Conservation (phyloP, 2,888 invertebrate species). For the Celastrina argiolus region DNA sequence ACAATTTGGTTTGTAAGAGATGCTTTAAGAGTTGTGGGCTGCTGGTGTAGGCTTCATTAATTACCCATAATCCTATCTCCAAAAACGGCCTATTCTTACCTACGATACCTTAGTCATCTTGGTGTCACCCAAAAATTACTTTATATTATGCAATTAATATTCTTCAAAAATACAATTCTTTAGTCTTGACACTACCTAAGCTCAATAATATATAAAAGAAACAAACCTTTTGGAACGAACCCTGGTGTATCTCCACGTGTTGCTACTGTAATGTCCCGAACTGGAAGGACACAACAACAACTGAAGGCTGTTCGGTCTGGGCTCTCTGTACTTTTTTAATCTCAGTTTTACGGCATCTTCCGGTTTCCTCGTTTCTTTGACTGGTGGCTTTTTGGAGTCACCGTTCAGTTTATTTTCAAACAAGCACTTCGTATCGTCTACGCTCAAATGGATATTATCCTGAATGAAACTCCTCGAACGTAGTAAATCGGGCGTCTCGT, state of each 20-base stretch:
- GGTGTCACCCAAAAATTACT: too few species aligned
- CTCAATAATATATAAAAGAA: too few species aligned
- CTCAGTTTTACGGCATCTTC: slow-evolving; percentile 64
- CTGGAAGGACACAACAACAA: slow-evolving; percentile 65
- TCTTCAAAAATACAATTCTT: too few species aligned
- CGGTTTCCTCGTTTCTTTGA: slow-evolving; percentile 52
- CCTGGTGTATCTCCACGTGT: slow-evolving; percentile 69
- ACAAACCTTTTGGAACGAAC: slow-evolving; percentile 67
- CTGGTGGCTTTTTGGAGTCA: slow-evolving; percentile 58
- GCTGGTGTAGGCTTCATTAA: background rate
- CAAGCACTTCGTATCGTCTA: slow-evolving; percentile 42
- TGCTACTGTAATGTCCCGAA: slow-evolving; percentile 70
- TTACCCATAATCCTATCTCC: background rate
- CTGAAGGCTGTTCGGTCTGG: slow-evolving; percentile 69
- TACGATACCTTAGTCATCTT: background rate
- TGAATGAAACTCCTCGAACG: slow-evolving; percentile 56
- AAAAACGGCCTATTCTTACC: background rate
- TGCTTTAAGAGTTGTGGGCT: background rate
- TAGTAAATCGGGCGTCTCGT: slow-evolving; percentile 60
- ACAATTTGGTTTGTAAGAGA: background rate
- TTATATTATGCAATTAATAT: too few species aligned
- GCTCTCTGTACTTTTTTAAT: slow-evolving; percentile 62
- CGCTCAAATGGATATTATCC: slow-evolving; percentile 53
- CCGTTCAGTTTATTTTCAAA: slow-evolving; percentile 53
- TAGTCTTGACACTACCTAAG: too few species aligned